Conservation (phyloP, 2,797 vertebrate species). For the Ataeniobius toweri region DNA sequence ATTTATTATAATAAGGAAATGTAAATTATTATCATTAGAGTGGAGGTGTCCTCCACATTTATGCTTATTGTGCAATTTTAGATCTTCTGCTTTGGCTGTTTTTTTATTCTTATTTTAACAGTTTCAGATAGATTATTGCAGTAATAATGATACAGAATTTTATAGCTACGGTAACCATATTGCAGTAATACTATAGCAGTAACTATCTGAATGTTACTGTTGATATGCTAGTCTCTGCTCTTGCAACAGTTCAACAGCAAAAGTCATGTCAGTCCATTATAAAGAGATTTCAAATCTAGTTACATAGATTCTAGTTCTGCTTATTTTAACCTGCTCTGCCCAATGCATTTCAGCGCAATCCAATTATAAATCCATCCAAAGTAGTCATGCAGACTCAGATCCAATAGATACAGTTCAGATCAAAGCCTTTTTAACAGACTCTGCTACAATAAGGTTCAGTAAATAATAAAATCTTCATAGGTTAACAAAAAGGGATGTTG, state of each 20-base stretch:
- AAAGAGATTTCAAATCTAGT: neutral
- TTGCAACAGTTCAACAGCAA: neutral
- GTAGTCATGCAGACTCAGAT: neutral
- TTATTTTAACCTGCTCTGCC: neutral
- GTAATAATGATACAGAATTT: neutral
- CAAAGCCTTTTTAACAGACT: neutral
- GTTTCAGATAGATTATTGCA: neutral
- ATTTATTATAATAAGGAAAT: no score
- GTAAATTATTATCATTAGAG: neutral
- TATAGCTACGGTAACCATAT: neutral
- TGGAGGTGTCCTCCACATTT: no score
- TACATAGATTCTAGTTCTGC: neutral
- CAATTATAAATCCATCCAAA: neutral
- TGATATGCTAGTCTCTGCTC: neutral
- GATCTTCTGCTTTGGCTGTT: neutral
- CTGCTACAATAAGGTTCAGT: neutral
- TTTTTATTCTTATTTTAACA: neutral
- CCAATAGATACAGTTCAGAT: neutral
- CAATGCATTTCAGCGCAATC: neutral
- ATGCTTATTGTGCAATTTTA: no score
- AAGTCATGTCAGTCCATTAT: neutral
- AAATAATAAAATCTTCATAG: neutral
- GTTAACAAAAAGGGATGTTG: neutral
- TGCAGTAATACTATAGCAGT: neutral
- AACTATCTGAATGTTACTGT: neutral